Evolutionary conservation across 2,113 vertebrate species (phyloP).

Genomic region (Pagrus major): DNA sequence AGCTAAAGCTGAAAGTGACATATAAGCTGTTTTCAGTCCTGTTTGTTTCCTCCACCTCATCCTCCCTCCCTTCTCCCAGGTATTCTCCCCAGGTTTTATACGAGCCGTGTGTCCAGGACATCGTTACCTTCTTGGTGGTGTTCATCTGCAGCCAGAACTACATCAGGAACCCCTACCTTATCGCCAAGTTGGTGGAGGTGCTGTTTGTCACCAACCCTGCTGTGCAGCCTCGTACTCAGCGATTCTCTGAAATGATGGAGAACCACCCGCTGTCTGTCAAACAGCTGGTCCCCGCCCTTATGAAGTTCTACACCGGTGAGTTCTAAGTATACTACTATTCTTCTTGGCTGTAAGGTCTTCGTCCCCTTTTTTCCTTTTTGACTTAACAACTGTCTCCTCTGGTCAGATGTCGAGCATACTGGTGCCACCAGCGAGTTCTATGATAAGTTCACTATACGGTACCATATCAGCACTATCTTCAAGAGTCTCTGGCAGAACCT

Average conservation of each 20-base stretch:
- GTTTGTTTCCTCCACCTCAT: not conserved
- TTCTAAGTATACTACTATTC: not conserved
- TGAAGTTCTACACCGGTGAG: slow-evolving; percentile 99
- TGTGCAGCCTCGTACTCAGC: slow-evolving; percentile 96
- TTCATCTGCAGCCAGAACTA: slow-evolving; percentile 99
- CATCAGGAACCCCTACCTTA: slow-evolving; percentile 97
- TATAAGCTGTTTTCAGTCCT: not conserved
- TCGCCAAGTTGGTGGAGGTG: slow-evolving; percentile 98
- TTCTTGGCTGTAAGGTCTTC: not conserved
- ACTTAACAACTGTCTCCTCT: not conserved
- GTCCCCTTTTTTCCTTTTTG: not conserved
- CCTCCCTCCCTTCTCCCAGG: slow-evolving; percentile 76
- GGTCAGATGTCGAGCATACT: slow-evolving; percentile 96
- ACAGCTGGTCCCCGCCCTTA: slow-evolving; percentile 96
- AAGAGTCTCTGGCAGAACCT: slow-evolving; percentile 99
- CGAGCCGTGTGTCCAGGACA: slow-evolving; percentile 97
- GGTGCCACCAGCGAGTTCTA: slow-evolving; percentile 99
- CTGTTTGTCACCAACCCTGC: slow-evolving; percentile 99
- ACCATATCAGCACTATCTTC: slow-evolving; percentile 99
- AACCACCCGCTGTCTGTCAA: slow-evolving; percentile 96
- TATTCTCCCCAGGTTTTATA: slow-evolving; percentile 99
- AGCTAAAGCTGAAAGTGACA: not conserved
- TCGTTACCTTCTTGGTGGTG: slow-evolving; percentile 97
- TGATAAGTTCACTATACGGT: slow-evolving; percentile 99
- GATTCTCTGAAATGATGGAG: slow-evolving; percentile 99